Percentiles rank a stretch among this genome's conserved stretches.
These are phyloP conservation scores for Perca fluviatilis DNA, from an alignment of 2,113 vertebrate genomes.

Conservation along the genomic window DNA sequence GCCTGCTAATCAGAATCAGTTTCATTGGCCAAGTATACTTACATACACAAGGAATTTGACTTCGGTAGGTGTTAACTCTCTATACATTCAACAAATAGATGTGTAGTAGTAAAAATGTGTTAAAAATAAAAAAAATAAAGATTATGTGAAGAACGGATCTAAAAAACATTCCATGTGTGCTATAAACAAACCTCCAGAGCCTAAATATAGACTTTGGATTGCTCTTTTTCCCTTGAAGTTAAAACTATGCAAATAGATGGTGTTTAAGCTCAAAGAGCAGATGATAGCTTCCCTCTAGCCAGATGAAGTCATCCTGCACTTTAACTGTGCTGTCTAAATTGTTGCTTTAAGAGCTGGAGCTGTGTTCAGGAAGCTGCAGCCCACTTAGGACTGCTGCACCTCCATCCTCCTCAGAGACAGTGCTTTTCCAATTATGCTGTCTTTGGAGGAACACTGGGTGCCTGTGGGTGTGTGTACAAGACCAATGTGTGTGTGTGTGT, in stretches of 20 bases:
- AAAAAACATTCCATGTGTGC: slow-evolving; percentile 22
- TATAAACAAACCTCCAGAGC: slow-evolving; percentile 26
- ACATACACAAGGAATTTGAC: no score
- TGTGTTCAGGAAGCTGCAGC: slow-evolving; percentile 21
- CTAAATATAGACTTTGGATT: slow-evolving; percentile 24
- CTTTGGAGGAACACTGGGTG: slow-evolving; percentile 29
- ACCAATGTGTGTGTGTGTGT: neutral
- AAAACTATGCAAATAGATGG: slow-evolving; percentile 31
- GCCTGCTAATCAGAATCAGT: slow-evolving; percentile 6
- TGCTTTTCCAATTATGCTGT: slow-evolving; percentile 66
- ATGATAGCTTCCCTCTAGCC: slow-evolving; percentile 25
- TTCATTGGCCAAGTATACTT: no score
- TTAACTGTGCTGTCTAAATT: slow-evolving; percentile 24
- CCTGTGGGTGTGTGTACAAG: slow-evolving; percentile 41
- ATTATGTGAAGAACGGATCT: slow-evolving; percentile 18
- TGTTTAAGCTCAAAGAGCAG: slow-evolving; percentile 36
- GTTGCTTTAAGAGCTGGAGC: slow-evolving; percentile 51
- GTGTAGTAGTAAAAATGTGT: neutral
- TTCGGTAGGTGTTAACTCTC: no score
- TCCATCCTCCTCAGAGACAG: slow-evolving; percentile 68
- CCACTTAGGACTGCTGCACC: slow-evolving; percentile 42
- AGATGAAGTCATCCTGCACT: slow-evolving; percentile 34
- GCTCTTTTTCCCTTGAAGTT: slow-evolving; percentile 20
- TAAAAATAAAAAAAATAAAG: neutral
- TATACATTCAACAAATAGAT: no score